phyloP scores from a whole-genome alignment of 1,140 invertebrate species.

The Apis dorsata region DNA sequence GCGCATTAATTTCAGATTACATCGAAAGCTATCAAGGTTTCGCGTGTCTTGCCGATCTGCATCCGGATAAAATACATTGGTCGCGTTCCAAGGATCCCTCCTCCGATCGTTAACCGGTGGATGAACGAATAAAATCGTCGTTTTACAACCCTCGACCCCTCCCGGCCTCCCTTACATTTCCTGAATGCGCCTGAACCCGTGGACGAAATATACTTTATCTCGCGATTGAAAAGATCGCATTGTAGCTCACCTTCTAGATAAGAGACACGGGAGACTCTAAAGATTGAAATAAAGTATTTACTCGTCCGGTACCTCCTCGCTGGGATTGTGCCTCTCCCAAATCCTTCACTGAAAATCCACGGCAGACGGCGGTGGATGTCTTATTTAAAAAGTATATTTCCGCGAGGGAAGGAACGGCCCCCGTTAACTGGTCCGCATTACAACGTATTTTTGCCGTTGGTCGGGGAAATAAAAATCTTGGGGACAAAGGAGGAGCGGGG shows the following conservation, averaged over 20 bases:
- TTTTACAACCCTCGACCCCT: background rate
- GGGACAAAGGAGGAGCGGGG: background rate
- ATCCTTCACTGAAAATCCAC: constrained; percentile 21
- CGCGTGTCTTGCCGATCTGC: background rate
- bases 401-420: background rate
- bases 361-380: constrained; percentile 16
- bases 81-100: background rate
- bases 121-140: background rate
- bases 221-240: constrained; percentile 19
- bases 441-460: background rate
- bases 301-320: background rate
- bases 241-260: constrained; percentile 8
- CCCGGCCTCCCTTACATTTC: too few species aligned
- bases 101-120: background rate
- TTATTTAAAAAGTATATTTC: constrained; percentile 40
- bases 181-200: background rate
- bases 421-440: constrained; percentile 42
- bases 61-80: background rate
- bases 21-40: background rate
- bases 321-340: background rate
- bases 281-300: constrained; percentile 39
- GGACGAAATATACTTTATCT: background rate
- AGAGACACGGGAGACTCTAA: constrained; percentile 5
- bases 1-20: constrained; percentile 17
- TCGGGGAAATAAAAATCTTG: constrained; percentile 8